phyloP scores from a whole-genome alignment of 2,888 invertebrate genomes.

The Tenthredo mesomela region DNA sequence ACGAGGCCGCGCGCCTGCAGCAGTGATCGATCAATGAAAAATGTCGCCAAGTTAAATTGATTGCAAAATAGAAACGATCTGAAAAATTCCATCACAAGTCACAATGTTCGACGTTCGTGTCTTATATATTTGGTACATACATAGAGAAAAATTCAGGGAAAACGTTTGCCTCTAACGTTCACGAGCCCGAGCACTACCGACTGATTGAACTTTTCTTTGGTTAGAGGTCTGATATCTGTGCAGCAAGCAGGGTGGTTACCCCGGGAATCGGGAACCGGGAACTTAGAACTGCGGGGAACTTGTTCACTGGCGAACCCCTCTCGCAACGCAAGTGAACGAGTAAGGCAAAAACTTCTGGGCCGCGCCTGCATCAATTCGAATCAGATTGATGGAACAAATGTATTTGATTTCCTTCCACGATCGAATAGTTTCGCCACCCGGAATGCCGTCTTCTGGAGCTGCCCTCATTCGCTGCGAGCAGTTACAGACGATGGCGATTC shows the following conservation, averaged over 20 bases:
- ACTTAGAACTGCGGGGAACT: not conserved
- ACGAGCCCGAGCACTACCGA: slow-evolving; percentile 40
- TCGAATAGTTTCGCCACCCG: slow-evolving; percentile 29
- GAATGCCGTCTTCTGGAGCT: not conserved
- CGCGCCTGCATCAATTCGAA: slow-evolving; percentile 50
- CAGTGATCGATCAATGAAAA: not conserved
- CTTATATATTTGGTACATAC: too few relatives aligned
- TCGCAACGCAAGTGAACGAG: slow-evolving; percentile 28
- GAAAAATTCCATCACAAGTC: not conserved
- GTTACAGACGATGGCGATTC: slow-evolving; percentile 7
- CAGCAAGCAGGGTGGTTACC: not conserved
- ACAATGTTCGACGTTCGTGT: too few relatives aligned
- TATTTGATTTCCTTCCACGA: slow-evolving; percentile 40
- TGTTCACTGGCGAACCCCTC: not conserved
- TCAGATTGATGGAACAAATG: slow-evolving; percentile 41
- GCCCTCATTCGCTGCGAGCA: slow-evolving; percentile 5
- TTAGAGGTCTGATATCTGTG: slow-evolving; percentile 22
- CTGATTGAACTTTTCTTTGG: slow-evolving; percentile 45
- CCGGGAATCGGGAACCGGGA: not conserved
- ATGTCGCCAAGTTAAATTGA: not conserved
- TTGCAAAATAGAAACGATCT: not conserved
- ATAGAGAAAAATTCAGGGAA: not conserved
- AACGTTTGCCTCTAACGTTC: not conserved
- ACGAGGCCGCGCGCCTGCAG: not conserved
- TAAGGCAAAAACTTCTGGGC: slow-evolving; percentile 37